These are phyloP conservation scores for Tigriopus californicus DNA, from an alignment of 2,888 invertebrate genomes.

Conservation along the genomic window DNA sequence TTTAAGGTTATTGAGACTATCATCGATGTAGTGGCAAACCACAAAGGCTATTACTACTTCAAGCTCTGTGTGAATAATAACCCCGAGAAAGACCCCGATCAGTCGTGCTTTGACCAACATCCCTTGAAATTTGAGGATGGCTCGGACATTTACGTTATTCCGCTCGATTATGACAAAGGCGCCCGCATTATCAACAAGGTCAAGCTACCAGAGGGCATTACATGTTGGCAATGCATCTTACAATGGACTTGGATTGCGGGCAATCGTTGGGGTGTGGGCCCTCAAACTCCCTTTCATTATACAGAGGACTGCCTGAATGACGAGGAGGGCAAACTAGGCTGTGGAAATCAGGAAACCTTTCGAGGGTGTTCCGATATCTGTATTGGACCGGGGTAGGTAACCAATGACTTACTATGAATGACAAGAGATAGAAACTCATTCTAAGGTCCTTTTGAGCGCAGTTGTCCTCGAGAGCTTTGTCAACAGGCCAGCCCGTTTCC, in stretches of 20 bases:
- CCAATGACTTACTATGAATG: background rate
- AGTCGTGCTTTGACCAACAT: conserved; percentile 1
- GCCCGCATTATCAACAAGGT: background rate
- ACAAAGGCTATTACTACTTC: conserved; percentile 9
- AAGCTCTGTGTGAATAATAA: conserved; percentile 6
- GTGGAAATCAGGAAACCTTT: conserved; percentile 14
- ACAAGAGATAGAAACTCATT: background rate
- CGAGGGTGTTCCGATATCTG: conserved; percentile 13
- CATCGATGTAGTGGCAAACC: conserved; percentile 13
- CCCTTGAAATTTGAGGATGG: background rate
- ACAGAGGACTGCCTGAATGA: conserved; percentile 6
- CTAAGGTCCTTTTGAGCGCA: too few relatives aligned
- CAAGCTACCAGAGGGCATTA: background rate
- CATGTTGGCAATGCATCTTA: conserved; percentile 12
- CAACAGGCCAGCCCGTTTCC: background rate
- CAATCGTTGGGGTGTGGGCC: conserved; percentile 13
- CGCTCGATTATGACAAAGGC: background rate
- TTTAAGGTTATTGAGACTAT: conserved; percentile 4
- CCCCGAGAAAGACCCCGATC: background rate
- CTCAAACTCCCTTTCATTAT: background rate
- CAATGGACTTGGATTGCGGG: conserved; percentile 6
- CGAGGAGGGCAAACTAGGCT: conserved; percentile 1
- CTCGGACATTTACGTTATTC: background rate
- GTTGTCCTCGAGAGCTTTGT: conserved; percentile 4
- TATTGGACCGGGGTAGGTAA: conserved; percentile 10